Percentiles rank a stretch among this genome's conserved stretches.
Conservation (phyloP, 2,113 vertebrate species). For the Cochlearius cochlearius region DNA sequence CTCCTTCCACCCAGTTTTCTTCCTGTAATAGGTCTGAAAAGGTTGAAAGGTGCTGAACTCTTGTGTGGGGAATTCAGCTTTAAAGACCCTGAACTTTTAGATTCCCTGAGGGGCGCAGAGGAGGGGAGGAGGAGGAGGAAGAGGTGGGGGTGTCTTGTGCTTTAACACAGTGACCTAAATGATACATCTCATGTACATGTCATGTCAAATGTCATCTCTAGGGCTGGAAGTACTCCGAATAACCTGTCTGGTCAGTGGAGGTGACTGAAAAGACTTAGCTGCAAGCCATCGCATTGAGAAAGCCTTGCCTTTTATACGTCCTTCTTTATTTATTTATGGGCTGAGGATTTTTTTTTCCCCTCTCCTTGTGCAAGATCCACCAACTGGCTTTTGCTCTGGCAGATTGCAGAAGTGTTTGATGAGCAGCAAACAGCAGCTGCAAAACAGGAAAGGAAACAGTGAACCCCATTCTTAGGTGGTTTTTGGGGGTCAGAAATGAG, state of each 20-base stretch:
- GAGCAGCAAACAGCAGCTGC: neutral
- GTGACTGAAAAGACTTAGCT: constrained; percentile 32
- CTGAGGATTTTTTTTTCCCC: neutral
- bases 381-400: accelerated
- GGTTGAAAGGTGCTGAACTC: constrained; percentile 66
- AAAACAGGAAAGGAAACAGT: neutral
- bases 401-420: neutral
- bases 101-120: constrained; percentile 17
- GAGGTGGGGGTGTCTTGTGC: neutral
- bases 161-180: constrained; percentile 54
- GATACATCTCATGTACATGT: constrained; percentile 57
- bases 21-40: constrained; percentile 55
- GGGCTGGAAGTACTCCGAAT: constrained; percentile 29
- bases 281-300: constrained; percentile 19
- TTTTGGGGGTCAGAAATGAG: neutral
- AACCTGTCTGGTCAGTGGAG: constrained; percentile 52
- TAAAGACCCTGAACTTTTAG: constrained; percentile 55
- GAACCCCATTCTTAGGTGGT: neutral
- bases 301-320: neutral
- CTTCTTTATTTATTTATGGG: constrained; percentile 13
- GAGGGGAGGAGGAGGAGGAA: constrained; percentile 11
- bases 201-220: constrained; percentile 61
- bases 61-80: constrained; percentile 37
- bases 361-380: neutral
- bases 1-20: neutral